Base-by-base conservation (phyloP, 2,113 vertebrate species). In the Aviceda subcristata region DNA sequence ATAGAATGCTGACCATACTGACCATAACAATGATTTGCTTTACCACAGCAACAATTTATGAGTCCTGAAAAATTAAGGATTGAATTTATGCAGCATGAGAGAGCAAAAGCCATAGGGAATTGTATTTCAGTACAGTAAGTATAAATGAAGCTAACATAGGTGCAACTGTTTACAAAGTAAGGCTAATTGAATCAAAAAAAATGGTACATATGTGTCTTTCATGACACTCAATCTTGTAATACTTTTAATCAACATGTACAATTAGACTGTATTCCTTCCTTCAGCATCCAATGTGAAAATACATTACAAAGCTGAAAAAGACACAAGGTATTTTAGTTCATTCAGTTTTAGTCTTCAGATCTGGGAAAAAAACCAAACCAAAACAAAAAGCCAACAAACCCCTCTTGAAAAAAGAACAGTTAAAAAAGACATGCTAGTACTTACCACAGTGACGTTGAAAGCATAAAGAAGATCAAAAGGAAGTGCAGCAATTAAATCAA, bases 401-500 rank as follows among this genome's bases (percentile, higher is more conserved):
- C 4, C 14, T 27, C 19, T 45, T 48, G 27, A 46, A 77, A 22
- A 75, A 34, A 68, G 7, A 66, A n/a, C 10, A n/a, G 8, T 36
- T 74, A 39, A 80, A 55, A 73, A 62, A 55, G 36, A 21, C 1
- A 34, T 4, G 26, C 34, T 55, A 29, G 20, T 91, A 99, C 99
- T 99, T 97, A 99, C 99, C 99, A 99, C 99, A 87, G 99, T 99
- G 98, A 99, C 99, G 74, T 99, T 99, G 98, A 99, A 99, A 93
- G 99, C 99, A 46, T 99, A 99, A 76, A 99, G 99, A 76, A 99
- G 99, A 95, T 99, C 99, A 97, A 99, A 99, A 59, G 99, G 99
- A 96, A 99, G 98, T 7, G 99, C 99, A 38, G 99, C 99, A 73
- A 99, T 99, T 96, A 99, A 98, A 96, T 99, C 99, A 78, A 99